phyloP scores from a whole-genome alignment of 2,797 vertebrate species.

The Xenentodon cancila region DNA sequence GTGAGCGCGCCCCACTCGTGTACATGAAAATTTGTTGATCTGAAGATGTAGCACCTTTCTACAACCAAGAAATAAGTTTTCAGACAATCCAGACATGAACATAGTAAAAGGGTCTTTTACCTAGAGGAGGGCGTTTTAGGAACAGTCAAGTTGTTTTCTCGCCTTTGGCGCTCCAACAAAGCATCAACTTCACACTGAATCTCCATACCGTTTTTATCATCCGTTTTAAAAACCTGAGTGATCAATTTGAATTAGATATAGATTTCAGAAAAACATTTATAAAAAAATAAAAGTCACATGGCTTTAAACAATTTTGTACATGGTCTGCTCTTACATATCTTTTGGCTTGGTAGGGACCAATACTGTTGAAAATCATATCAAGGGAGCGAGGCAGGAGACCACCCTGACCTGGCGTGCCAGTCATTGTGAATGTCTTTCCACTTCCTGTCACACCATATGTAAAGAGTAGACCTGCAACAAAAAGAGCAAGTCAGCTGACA shows the following conservation, averaged over 20 bases:
- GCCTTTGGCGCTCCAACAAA: slow-evolving; percentile 91
- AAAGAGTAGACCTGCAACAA: slow-evolving; percentile 90
- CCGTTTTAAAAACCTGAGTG: slow-evolving; percentile 91
- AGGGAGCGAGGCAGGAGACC: slow-evolving; percentile 94
- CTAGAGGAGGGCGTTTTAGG: slow-evolving; percentile 85
- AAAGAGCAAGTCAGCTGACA: not conserved
- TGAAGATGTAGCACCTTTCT: not conserved
- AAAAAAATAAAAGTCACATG: not conserved
- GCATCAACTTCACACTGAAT: slow-evolving; percentile 94
- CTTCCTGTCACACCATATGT: slow-evolving; percentile 97
- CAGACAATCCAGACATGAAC: not conserved
- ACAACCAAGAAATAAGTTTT: not conserved
- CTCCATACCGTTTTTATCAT: slow-evolving; percentile 95
- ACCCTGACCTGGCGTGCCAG: slow-evolving; percentile 91
- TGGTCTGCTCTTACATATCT: slow-evolving; percentile 86
- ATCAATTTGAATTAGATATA: slow-evolving; percentile 3
- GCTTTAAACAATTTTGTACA: not conserved
- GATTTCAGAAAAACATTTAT: not conserved
- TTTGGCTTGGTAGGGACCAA: slow-evolving; percentile 92
- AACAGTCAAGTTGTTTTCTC: slow-evolving; percentile 79
- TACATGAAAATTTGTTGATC: not conserved
- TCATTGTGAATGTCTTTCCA: slow-evolving; percentile 97
- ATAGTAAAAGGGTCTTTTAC: slow-evolving; percentile 60
- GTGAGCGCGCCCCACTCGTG: too few relatives aligned
- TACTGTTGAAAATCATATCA: slow-evolving; percentile 97